Evolutionary conservation across 2,113 vertebrate genomes (phyloP), one percentile per base, ranked within the genome.

Genomic region (Callopanchax toddi): DNA sequence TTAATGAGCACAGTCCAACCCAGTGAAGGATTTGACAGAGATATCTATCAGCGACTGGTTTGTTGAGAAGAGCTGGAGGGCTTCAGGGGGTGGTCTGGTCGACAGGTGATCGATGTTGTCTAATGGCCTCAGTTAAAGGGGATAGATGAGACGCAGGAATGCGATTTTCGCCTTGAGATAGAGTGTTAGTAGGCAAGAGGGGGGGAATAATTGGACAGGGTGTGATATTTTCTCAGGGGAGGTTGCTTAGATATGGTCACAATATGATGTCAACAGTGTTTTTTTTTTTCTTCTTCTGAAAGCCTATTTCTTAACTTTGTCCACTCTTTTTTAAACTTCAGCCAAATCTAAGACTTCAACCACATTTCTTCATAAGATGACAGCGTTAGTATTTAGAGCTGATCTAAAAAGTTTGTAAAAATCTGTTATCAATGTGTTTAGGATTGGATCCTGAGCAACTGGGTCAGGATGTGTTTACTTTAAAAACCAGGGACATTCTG

Each of bases 111-210:
- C 60, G 44, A 83, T 81, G 72, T 48, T 51, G 20, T 74, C 62
- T 71, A 54, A 71, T 74, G 58, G 48, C 54, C 56, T 64, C 15
- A 51, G 43, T 50, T 51, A 42, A 62, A 34, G 18, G 29, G 77
- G 58, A 51, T 54, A 74, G 58, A 66, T 63, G 68, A 85, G 64
- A 85, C 69, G 32, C n/a, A 65, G 76, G 76, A 84, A 84, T 86
- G 77, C 53, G 69, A 76, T 79, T 80, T 61, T 69, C 71, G 56
- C 84, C 42, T 71, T 22, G 37, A 45, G 48, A 55, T 44, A 56
- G n/a, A n/a, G n/a, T n/a, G 44, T 51, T 68, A 52, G 73, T 25
- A 16, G 65, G 51, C 25, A 57, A 12, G 32, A 66, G 32, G 21
- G 55, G 32, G 37, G 55, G 18, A 76, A 78, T 34, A 80, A 46